These are phyloP conservation scores for Clavelina lepadiformis DNA, from an alignment of 23 tunicate species.

Conservation along the genomic window DNA sequence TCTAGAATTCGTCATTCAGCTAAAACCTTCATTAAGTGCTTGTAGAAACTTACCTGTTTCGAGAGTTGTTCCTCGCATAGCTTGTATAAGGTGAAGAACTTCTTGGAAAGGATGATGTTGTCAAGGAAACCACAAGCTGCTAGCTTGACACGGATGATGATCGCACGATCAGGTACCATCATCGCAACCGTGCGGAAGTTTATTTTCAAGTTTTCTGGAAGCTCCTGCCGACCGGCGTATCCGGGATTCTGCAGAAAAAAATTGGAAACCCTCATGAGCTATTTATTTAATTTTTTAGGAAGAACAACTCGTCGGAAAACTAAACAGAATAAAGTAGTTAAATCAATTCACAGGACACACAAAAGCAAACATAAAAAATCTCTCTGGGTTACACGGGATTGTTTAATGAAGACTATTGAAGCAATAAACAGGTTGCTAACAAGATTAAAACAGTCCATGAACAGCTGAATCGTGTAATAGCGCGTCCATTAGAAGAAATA, in stretches of 20 bases:
- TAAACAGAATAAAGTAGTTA: too few relatives aligned
- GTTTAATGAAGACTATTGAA: too few relatives aligned
- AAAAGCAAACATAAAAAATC: too few relatives aligned
- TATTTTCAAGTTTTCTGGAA: constrained; percentile 82
- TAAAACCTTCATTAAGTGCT: too few relatives aligned
- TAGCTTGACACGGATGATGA: constrained; percentile 83
- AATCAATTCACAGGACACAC: too few relatives aligned
- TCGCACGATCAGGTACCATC: constrained; percentile 95
- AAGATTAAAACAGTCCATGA: too few relatives aligned
- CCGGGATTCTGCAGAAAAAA: constrained; percentile 58
- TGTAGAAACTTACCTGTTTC: constrained; percentile 66
- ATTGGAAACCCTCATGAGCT: not conserved
- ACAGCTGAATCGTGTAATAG: too few relatives aligned
- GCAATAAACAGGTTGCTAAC: too few relatives aligned
- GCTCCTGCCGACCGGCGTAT: constrained; percentile 81
- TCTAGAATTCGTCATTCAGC: too few relatives aligned
- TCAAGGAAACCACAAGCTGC: constrained; percentile 83
- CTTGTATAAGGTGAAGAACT: constrained; percentile 79
- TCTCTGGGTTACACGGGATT: too few relatives aligned
- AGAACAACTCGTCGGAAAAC: too few relatives aligned
- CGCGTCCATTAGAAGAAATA: too few relatives aligned
- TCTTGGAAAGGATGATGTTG: constrained; percentile 62
- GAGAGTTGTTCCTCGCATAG: constrained; percentile 90
- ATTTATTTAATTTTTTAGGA: not conserved
- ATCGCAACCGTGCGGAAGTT: constrained; percentile 87